Base-by-base conservation (phyloP, 37 sponge, comb jelly and placozoan genomes). In the Geodia barretti region DNA sequence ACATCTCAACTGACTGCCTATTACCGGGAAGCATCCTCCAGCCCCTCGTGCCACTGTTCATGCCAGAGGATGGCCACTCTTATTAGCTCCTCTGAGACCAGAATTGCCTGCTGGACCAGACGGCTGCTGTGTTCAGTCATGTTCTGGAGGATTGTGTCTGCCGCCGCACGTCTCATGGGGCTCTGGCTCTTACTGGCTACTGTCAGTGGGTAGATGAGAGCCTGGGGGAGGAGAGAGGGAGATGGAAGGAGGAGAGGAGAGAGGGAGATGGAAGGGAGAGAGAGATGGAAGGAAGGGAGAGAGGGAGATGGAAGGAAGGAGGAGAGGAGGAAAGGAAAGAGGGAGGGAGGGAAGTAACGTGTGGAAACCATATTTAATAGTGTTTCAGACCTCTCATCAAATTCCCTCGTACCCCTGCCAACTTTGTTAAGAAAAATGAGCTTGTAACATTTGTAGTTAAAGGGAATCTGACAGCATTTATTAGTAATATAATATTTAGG, bases 31-130 rank as follows among this genome's bases (percentile, higher is more conserved):
- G 99, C 99, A 54, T 96, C 97, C 69, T 98, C 99, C 78, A 98
- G 85, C 90, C 92, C 5, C 65, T 96, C 99, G 65, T 98, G 96
- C 99, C 99, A 98, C 81, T 92, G 92, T 74, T 98, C 99, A 81
- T 96, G 97, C 99, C 99, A 98, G 59, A 96, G 77, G 17, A 98
- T 98, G 79, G 99, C 94, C 31, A 98, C 97, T 30, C 99, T 35
- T 30, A 98, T 98, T 34, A 98, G 93, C 75, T 98, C 99, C 72
- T 96, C 94, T 33, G 93, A 92, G 31, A 97, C 97, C 92, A 98
- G 90, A 70, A 92, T 72, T 38, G 96, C 99, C 67, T 98, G 96
- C 64, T 94, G 87, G 11, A 94, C 96, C 32, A 98, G 82, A 25
- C 65, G 74, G 72, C 81, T 80, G 80, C 89, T 93, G 80, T 96